Base-by-base conservation (phyloP, 2,888 invertebrate genomes). In the Abrostola triplasia region DNA sequence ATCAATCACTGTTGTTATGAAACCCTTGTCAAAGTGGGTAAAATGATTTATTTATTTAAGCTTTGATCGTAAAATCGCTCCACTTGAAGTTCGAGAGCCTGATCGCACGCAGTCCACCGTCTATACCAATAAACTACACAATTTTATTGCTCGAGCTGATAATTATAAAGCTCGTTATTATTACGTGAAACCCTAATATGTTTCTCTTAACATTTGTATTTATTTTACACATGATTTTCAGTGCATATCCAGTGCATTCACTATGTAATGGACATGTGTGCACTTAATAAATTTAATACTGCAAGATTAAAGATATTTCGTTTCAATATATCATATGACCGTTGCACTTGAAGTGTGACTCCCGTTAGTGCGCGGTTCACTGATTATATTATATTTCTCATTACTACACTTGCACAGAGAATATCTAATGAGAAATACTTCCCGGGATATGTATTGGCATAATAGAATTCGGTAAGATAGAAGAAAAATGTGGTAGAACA, bases 331-430 rank as follows among this genome's bases (percentile, higher is more conserved):
- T 93, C 90, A 83, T 84, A 86, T 94, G 83, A 84, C 92, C 79
- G 85, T 77, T 90, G 90, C 89, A 90, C 85, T 86, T 85, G 84
- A 84, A 88, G 88, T 90, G 89, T 87, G 87, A 90, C 90, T 90
- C 86, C 92, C 91, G 93, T 92, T 92, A 91, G 81, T 84, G 82
- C 87, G 90, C 88, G 92, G 85, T 90, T 80, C 89, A 90, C 84
- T 87, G 88, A 87, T 88, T 87, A 89, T 85, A 79, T 24, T 4
- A 24, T 82, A 88, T 87, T 87, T 91, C 88, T 81, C 79, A 82
- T 91, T 92, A 91, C 91, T 74, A 76, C 79, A 82, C 76, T 73
- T 78, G 76, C 73, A 70, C 62, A 59, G 74, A 50, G 67, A 66
- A 59, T 70, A 72, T 66, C 50, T 47, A 64, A 44, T 44, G 35